Evolutionary conservation across 2,888 invertebrate species (phyloP), one percentile per base, ranked within the genome.

Genomic region (Coelopa pilipes): DNA sequence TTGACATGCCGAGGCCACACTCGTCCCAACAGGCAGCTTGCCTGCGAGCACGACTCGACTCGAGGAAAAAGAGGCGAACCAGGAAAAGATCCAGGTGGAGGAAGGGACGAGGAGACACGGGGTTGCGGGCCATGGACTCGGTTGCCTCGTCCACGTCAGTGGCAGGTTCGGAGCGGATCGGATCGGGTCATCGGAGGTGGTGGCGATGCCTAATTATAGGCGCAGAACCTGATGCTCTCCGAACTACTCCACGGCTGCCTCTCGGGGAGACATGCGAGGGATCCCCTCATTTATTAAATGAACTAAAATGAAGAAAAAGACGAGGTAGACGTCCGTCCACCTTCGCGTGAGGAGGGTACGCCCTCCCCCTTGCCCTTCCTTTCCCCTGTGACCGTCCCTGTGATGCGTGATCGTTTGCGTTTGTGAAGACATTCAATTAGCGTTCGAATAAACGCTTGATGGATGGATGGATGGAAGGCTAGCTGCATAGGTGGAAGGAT

Each of bases 1-100:
- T 75, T 75, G 73, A 73, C 75, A 73, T 66, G 75, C 72, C 74
- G 65, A 65, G 71, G 55, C 65, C 63, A 62, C 63, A 60, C 62
- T 70, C 62, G n/a, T 50, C 47, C 13, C 46, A 12, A 24, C 24
- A 57, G 4, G 19, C 13, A 46, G 12, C 60, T 59, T 24, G 34
- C 24, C 62, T 19, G 2, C 34, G 34, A 34, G 34, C n/a, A n/a
- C n/a, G n/a, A n/a, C n/a, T n/a, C n/a, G n/a, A n/a, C n/a, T n/a
- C n/a, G n/a, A n/a, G n/a, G n/a, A n/a, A n/a, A n/a, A n/a, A n/a
- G n/a, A n/a, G n/a, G n/a, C n/a, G n/a, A n/a, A n/a, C n/a, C n/a
- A n/a, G n/a, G n/a, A n/a, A n/a, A n/a, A n/a, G n/a, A n/a, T n/a
- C n/a, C n/a, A n/a, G n/a, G n/a, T n/a, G n/a, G n/a, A n/a, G n/a